Evolutionary conservation across 2,797 vertebrate species (phyloP).

Genomic region (Dallia pectoralis): DNA sequence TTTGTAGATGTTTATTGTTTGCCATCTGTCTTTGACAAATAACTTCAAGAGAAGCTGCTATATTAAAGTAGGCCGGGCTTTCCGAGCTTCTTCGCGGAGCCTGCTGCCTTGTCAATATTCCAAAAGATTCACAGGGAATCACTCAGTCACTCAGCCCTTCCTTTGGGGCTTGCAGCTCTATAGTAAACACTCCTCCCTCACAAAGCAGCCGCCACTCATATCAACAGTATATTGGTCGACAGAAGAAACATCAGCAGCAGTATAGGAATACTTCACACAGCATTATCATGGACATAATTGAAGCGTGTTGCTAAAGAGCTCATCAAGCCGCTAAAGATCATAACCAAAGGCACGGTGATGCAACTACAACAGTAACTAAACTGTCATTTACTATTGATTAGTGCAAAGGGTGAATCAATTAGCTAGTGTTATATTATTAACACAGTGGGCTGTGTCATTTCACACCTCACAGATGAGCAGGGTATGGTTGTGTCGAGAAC

Average conservation of each 20-base stretch:
- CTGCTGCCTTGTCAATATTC: conserved; percentile 47
- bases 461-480: background rate
- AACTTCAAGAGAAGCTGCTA: conserved; percentile 33
- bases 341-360: background rate
- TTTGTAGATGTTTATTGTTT: conserved; percentile 36
- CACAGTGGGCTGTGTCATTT: background rate
- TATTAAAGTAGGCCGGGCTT: conserved; percentile 27
- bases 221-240: background rate
- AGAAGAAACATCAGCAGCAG: background rate
- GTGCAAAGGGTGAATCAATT: background rate
- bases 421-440: background rate
- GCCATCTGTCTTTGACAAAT: conserved; percentile 50
- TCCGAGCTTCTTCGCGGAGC: conserved; percentile 44
- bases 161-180: background rate
- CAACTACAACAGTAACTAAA: background rate
- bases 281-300: background rate
- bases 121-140: conserved; percentile 41
- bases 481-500: background rate
- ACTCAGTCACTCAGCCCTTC: conserved; percentile 30
- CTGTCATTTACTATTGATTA: background rate
- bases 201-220: conserved; percentile 4
- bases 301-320: background rate
- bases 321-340: background rate
- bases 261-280: background rate
- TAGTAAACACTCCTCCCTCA: background rate